These are phyloP conservation scores for Drosophila suboccidentalis DNA, from an alignment of 2,888 invertebrate genomes.

Conservation along the genomic window DNA sequence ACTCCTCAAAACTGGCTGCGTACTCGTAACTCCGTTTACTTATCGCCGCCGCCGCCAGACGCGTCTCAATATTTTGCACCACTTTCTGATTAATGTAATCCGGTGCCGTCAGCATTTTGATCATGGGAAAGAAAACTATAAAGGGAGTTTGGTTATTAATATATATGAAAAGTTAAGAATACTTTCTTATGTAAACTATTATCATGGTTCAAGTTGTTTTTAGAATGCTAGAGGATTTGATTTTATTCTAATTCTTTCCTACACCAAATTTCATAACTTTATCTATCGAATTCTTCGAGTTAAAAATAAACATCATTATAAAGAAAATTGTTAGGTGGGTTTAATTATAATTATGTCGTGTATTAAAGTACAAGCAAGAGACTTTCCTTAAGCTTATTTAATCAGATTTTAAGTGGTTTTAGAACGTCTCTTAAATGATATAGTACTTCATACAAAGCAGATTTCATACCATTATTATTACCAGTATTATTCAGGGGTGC, in stretches of 20 bases:
- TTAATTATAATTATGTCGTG: background rate
- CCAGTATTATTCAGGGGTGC: no score
- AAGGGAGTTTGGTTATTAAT: background rate
- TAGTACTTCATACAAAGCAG: no score
- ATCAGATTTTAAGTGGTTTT: no score
- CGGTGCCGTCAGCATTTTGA: conserved; percentile 94
- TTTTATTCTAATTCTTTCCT: background rate
- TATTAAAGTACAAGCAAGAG: background rate
- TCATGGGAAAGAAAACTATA: conserved; percentile 90
- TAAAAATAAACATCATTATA: background rate
- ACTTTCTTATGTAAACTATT: no score
- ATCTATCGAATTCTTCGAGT: background rate
- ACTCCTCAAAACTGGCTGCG: conserved; percentile 95
- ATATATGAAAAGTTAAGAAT: background rate
- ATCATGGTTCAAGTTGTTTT: background rate
- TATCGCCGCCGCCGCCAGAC: conserved; percentile 91
- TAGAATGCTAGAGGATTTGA: background rate
- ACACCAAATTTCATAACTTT: background rate
- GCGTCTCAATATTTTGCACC: conserved; percentile 92
- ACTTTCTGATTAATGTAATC: conserved; percentile 96
- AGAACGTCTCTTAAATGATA: no score
- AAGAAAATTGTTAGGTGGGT: background rate
- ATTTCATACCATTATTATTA: no score
- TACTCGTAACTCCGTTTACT: conserved; percentile 94
- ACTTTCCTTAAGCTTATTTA: background rate